Base-by-base conservation (phyloP, 2,888 invertebrate species). In the Axea sp. region DNA sequence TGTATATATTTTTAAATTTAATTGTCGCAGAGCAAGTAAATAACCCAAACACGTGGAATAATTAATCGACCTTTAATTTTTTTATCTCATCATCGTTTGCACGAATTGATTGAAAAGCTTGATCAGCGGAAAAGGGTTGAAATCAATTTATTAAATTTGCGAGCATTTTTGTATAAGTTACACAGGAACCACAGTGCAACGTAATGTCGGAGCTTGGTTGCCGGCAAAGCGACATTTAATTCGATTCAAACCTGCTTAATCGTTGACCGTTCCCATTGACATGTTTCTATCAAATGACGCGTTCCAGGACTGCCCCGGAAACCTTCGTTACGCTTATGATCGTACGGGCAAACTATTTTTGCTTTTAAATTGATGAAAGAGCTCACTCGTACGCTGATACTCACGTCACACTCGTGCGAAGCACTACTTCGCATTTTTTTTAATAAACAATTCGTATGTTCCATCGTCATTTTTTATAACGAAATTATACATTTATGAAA, bases 191-290 rank as follows among this genome's bases (percentile, higher is more conserved):
- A 55, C 55, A 62, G 62, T 43, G 62, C 62, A 45, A 22, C 68
- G 68, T 59, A 68, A 51, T 33, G 47, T 28, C 12, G 55, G 24
- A 24, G 55, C 28, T 49, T 12, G 11, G 39, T 19, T 14, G 33
- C 28, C 43, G 24, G 59, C 26, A 51, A 65, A 65, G 64, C 65
- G 64, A 59, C 51, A 47, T 65, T 72, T 65, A 59, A 72, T 65
- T 72, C 51, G 65, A 72, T 65, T 49, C 64, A 59, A 72, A 72
- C 53, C 59, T 65, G 65, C 53, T 73, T 73, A 73, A 73, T 53
- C 59, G 39, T 73, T 73, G 65, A 67, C 73, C 53, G 47, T 59
- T 65, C 60, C 51, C 65, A 72, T 65, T 57, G 64, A 65, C 51
- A 53, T 60, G 65, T 60, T 73, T 45, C 65, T 30, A 60, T 73